Evolutionary conservation across 2,888 invertebrate genomes (phyloP).

Genomic region (Pristionchus japonicus): DNA sequence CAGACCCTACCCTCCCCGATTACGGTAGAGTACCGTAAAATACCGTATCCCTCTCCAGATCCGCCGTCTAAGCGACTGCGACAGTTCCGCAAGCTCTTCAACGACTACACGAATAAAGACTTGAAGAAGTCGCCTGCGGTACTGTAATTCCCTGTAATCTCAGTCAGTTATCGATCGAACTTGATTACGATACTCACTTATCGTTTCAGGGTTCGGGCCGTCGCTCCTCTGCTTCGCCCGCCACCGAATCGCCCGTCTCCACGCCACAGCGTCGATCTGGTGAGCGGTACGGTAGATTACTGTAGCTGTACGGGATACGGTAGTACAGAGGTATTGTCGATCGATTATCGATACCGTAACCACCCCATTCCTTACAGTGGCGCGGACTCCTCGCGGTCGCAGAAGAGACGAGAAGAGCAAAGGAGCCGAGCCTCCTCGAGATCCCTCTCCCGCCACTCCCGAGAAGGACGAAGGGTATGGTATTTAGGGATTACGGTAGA

Average conservation of each 20-base stretch:
- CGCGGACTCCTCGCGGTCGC: neutral
- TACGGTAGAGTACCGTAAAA: neutral
- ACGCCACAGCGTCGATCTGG: neutral
- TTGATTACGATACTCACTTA: neutral
- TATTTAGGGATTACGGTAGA: constrained; percentile 1
- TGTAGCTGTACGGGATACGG: neutral
- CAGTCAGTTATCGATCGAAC: neutral
- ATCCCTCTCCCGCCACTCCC: neutral
- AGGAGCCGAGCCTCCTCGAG: neutral
- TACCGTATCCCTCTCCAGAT: neutral
- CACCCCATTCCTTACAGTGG: neutral
- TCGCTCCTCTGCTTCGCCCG: neutral
- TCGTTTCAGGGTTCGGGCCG: neutral
- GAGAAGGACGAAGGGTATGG: neutral
- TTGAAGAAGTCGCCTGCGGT: neutral
- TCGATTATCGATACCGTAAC: no score
- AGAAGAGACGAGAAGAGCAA: neutral
- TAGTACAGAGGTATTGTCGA: neutral
- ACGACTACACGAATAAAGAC: constrained; percentile 18
- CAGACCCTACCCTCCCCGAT: neutral
- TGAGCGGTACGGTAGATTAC: neutral
- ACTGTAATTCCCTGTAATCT: neutral
- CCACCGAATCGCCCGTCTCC: neutral
- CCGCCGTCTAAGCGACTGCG: constrained; percentile 1
- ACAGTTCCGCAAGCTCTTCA: constrained; percentile 7